Evolutionary conservation across 1,140 invertebrate species (phyloP), one percentile per base, ranked within the genome.

Genomic region (Ruditapes philippinarum): DNA sequence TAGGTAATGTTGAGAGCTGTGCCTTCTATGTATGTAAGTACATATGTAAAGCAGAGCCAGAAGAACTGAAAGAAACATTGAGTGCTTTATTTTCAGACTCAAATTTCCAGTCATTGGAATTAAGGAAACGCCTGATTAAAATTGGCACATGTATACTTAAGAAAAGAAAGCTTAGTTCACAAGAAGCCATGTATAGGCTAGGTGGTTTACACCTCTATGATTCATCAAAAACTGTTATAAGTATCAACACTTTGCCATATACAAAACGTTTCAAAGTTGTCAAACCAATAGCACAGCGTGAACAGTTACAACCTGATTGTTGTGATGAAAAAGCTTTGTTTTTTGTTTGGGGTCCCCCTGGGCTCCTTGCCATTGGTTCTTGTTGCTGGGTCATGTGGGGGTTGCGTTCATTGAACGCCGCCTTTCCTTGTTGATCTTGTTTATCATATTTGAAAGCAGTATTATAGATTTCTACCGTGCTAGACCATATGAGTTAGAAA

Each of bases 21-120:
- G 73, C 82, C 1, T 80, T 54, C 54, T 90, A 90, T 54, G 70
- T 85, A n/a, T 90, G 88, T 28, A 78, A 73, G 31, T 83, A 89
- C 40, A 83, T 89, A 22, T 76, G 68, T 40, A 89, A 89, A 78
- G 49, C 88, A 45, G 88, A 89, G 74, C 78, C 78, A 45, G 78
- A 88, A 28, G 68, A 38, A 14, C 38, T 88, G 17, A 68, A 62
- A 25, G 33, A 82, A 57, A 65, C 78, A 11, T 49, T 88, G 14
- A n/a, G 49, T 45, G 65, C 81, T 70, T 12, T 88, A 11, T 70
- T 82, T 25, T 17, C 17, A 42, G 1, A 14, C 1, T 36, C 28
- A 14, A 4, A 40, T 38, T 0, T 28, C 3, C 45, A 60, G 40
- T 31, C 80, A 36, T 36, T 49, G 38, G 31, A 51, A 33, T 11